Evolutionary conservation across 1,140 invertebrate species (phyloP).

Genomic region (Sminthurides bifidus): DNA sequence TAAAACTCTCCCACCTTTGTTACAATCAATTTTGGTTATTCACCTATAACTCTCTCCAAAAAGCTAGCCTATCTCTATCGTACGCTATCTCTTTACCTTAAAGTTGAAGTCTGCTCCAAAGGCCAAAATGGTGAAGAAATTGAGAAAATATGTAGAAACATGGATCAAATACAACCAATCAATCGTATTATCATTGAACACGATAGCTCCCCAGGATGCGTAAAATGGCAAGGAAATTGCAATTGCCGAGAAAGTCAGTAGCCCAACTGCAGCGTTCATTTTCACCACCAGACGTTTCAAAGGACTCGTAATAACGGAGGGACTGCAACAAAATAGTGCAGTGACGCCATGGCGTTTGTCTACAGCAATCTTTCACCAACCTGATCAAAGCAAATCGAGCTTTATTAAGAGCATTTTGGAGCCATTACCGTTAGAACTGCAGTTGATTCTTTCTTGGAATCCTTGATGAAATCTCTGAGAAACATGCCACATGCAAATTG

Average conservation of each 20-base stretch:
- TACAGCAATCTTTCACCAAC: too few relatives aligned
- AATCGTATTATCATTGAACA: conserved; percentile 8
- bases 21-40: not conserved
- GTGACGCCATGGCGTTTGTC: too few relatives aligned
- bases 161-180: not conserved
- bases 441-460: conserved; percentile 8
- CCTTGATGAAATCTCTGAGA: conserved; percentile 14
- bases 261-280: conserved; percentile 15
- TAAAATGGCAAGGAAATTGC: conserved; percentile 20
- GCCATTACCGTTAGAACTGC: not conserved
- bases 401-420: not conserved
- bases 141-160: conserved; percentile 16
- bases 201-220: conserved; percentile 19
- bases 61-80: not conserved
- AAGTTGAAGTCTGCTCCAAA: conserved; percentile 22
- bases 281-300: conserved; percentile 8
- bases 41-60: not conserved
- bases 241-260: conserved; percentile 14
- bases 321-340: conserved; percentile 5
- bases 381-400: not conserved
- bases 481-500: conserved; percentile 13
- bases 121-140: conserved; percentile 17
- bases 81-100: conserved; percentile 12
- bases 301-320: conserved; percentile 7
- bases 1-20: conserved; percentile 3